A percentile compares a stretch with the other conserved stretches of the same genome.
These are phyloP conservation scores for Sebastolobus alascanus DNA, from an alignment of 2,797 vertebrate species.

Conservation along the genomic window DNA sequence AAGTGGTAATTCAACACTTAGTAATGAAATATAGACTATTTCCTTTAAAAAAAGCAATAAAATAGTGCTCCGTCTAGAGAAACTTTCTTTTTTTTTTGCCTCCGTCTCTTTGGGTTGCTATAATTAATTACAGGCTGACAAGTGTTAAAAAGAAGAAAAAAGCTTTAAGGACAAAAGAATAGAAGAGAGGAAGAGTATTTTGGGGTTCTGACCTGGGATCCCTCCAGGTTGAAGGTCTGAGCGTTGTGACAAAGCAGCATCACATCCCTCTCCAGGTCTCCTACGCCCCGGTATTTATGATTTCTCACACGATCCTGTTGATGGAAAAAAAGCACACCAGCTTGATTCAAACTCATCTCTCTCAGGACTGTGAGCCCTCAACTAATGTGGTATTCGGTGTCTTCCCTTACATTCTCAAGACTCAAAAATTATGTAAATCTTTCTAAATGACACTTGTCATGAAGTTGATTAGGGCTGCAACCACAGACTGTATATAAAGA, in stretches of 20 bases:
- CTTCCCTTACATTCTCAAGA: neutral
- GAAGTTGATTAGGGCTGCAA: neutral
- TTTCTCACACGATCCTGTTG: conserved; percentile 95
- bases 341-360: neutral
- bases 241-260: conserved; percentile 98
- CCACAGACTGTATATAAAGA: too few relatives aligned
- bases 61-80: neutral
- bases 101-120: neutral
- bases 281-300: conserved; percentile 95
- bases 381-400: neutral
- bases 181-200: neutral
- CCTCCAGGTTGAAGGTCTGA: conserved; percentile 98
- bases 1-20: neutral
- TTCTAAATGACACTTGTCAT: neutral
- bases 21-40: neutral
- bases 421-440: neutral
- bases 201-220: conserved; percentile 90
- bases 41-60: neutral
- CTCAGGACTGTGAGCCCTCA: neutral
- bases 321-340: neutral
- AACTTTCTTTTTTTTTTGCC: neutral
- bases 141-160: neutral
- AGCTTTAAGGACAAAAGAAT: neutral
- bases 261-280: conserved; percentile 97
- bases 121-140: neutral